Evolutionary conservation across 1,140 invertebrate species (phyloP).

Genomic region (Agrilus planipennis): DNA sequence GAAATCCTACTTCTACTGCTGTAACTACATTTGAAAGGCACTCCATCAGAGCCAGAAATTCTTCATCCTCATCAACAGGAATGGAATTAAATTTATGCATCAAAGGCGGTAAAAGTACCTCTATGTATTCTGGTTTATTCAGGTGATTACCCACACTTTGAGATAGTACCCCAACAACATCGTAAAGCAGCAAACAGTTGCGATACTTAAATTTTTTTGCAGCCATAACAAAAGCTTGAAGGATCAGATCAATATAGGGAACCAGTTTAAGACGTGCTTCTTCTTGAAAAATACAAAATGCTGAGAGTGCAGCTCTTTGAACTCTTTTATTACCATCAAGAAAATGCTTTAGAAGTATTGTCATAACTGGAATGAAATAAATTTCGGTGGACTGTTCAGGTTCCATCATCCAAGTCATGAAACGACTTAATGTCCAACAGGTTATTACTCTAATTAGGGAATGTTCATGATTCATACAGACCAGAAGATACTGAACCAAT

Average conservation of each 20-base stretch:
- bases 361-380: conserved; percentile 90
- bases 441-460: conserved; percentile 94
- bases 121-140: conserved; percentile 91
- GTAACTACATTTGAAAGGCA: conserved; percentile 96
- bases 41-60: conserved; percentile 92
- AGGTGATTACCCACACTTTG: conserved; percentile 95
- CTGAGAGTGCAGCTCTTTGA: conserved; percentile 97
- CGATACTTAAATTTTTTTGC: conserved; percentile 94
- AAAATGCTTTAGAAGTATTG: conserved; percentile 88
- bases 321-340: conserved; percentile 96
- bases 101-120: conserved; percentile 93
- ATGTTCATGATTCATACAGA: conserved; percentile 85
- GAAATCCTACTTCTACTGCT: conserved; percentile 87
- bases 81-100: conserved; percentile 96
- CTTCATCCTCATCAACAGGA: conserved; percentile 81
- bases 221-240: conserved; percentile 92
- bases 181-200: conserved; percentile 95
- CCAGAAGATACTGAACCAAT: conserved; percentile 89
- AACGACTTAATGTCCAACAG: conserved; percentile 96
- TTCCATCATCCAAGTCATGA: conserved; percentile 83
- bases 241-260: conserved; percentile 90
- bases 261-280: conserved; percentile 96
- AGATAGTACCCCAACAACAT: conserved; percentile 95
- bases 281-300: conserved; percentile 97
- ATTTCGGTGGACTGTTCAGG: conserved; percentile 76